Base-by-base conservation (phyloP, 1,140 invertebrate species). In the Anthonomus grandis region DNA sequence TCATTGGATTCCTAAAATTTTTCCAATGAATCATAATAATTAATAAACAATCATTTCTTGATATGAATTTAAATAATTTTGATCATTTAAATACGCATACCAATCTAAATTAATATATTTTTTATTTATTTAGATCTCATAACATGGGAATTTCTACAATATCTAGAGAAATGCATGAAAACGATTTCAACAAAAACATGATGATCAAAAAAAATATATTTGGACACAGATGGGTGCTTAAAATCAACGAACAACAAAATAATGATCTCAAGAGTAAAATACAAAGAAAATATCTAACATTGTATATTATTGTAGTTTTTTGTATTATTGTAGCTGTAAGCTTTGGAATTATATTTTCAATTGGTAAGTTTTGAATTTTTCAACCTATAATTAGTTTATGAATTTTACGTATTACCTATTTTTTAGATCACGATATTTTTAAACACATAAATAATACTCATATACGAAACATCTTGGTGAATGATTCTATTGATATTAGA, bases 141-240 rank as follows among this genome's bases (percentile, higher is more conserved):
- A 63, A 61, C 31, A n/a, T 62, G 22, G 41, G 55, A 41, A 57
- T 64, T 13, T 51, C 60, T 1, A 67, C 62, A 2, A 57, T 70
- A 31, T 64, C 64, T 4, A 58, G 64, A 31, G 66, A 71, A 52
- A 48, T 64, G 18, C 56, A 61, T 44, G 52, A 65, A 36, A 66
- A 65, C 25, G 54, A 56, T n/a, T 59, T 62, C 18, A 64, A 67
- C 42, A 64, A 54, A 50, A 63, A 66, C 45, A 49, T 60, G 8
- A 44, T 67, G 6, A 68, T 70, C 6, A 72, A 69, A 55, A 64
- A 62, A 17, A 70, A 70, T 41, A 60, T 72, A 18, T 71, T 71
- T 41, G 69, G 70, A 2, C 67, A 70, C 21, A 64, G 60, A 50
- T 72, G 69, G 69, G 64, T 70, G 10, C 57, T 71, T 37, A 67